Evolutionary conservation across 2,797 vertebrate genomes (phyloP), one percentile per base, ranked within the genome.

Genomic region (Champsocephalus gunnari): DNA sequence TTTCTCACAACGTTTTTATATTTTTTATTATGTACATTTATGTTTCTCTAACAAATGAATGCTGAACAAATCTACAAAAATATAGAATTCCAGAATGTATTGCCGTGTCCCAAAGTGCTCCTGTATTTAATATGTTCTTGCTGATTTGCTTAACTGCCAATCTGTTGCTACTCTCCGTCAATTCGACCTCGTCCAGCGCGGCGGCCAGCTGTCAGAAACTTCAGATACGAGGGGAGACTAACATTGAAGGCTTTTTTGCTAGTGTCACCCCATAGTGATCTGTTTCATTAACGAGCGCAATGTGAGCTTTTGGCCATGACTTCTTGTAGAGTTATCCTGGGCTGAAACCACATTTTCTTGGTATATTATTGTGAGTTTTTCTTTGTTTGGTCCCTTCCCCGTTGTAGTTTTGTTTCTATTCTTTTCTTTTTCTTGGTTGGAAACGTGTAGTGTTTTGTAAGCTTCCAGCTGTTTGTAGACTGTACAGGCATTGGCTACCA

Each of bases 151-250:
- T 28, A 28, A 28, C 28, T 28, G 28, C 4, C 48, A 44, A 12
- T 80, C 43, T 55, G 8, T 21, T 32, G 6, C 10, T 64, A 4
- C 16, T 65, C 4, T 54, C 5, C 34, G 1, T 38, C 11, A 54
- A 0, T 59, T 66, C 0, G 4, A 53, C 10, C 14, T 24, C 6
- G 6, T 73, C 51, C 65, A 49, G 57, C 43, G 16, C 44, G 32
- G 41, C 38, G 1, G 0, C 9, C 32, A 53, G n/a, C 12, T 66
- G 63, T 62, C 77, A 76, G 38, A 41, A 11, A 9, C 57, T 62
- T n/a, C 51, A 41, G 53, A 49, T 19, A 43, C 32, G 57, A 43
- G 24, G 12, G 1, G 5, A 48, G 10, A 11, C 34, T 13, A 14
- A 5, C 5, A 14, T 48, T 53, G 48, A 72, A 58, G 21, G 13